A percentile compares a stretch with the other conserved stretches of the same genome.
These are phyloP conservation scores for Agriopis aurantiaria DNA, from an alignment of 2,888 invertebrate species.

Conservation along the genomic window DNA sequence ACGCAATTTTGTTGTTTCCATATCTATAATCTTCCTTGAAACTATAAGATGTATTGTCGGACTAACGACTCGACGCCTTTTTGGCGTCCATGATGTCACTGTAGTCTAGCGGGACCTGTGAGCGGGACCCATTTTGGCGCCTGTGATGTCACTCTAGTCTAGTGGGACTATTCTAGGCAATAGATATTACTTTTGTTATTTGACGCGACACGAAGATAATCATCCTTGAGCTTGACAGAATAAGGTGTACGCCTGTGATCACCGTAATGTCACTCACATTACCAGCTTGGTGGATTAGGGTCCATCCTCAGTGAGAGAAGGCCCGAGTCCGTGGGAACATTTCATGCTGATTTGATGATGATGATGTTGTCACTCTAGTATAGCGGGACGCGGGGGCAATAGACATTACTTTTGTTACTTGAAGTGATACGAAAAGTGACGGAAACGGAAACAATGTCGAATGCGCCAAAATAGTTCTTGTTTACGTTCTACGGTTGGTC, in stretches of 20 bases:
- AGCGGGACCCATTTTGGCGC: too few relatives aligned
- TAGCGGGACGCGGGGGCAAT: background rate
- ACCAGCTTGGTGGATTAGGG: too few relatives aligned
- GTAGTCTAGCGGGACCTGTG: too few relatives aligned
- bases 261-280: too few relatives aligned
- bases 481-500: slow-evolving; percentile 14
- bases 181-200: background rate
- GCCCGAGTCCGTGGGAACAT: too few relatives aligned
- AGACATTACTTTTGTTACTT: too few relatives aligned
- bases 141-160: slow-evolving; percentile 2
- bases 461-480: slow-evolving; percentile 1
- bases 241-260: too few relatives aligned
- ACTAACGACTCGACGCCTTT: background rate
- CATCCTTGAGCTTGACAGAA: too few relatives aligned
- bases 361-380: background rate
- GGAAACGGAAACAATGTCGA: background rate
- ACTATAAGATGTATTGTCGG: slow-evolving; percentile 5
- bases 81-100: slow-evolving; percentile 10
- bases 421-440: background rate
- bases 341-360: too few relatives aligned
- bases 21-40: background rate
- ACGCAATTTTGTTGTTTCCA: too few relatives aligned
- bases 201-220: too few relatives aligned
- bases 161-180: background rate
- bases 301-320: too few relatives aligned